These are phyloP conservation scores for Cercocebus atys DNA, from an alignment of 2,113 vertebrate species.

Conservation along the genomic window DNA sequence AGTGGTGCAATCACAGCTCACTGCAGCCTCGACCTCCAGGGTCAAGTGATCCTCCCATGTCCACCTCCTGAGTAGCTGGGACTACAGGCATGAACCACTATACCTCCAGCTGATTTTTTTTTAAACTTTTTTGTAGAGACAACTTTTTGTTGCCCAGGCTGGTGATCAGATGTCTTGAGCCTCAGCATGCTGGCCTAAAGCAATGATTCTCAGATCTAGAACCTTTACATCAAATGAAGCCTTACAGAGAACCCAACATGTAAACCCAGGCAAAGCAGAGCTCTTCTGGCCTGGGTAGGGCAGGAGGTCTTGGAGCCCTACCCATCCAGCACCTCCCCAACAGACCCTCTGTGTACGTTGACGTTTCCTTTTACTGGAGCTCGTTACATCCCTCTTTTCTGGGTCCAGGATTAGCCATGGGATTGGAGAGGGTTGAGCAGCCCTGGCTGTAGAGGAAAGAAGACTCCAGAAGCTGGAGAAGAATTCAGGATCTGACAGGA, in stretches of 20 bases:
- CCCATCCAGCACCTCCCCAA: background rate
- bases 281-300: background rate
- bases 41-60: too few relatives aligned
- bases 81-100: too few relatives aligned
- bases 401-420: background rate
- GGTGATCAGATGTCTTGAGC: background rate
- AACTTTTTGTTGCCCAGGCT: too few relatives aligned
- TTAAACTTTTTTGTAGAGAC: too few relatives aligned
- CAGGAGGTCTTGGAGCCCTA: background rate
- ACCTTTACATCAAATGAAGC: background rate
- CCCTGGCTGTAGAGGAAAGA: background rate
- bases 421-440: background rate
- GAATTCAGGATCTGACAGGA: background rate
- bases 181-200: background rate
- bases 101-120: too few relatives aligned
- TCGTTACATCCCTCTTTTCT: background rate
- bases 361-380: background rate
- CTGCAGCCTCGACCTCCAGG: too few relatives aligned
- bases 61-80: too few relatives aligned
- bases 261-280: background rate
- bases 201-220: conserved; percentile 17
- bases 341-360: background rate
- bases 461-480: background rate
- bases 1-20: too few relatives aligned
- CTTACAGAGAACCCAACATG: background rate